Evolutionary conservation across 2,113 vertebrate species (phyloP).

Genomic region (Hystrix brachyura): DNA sequence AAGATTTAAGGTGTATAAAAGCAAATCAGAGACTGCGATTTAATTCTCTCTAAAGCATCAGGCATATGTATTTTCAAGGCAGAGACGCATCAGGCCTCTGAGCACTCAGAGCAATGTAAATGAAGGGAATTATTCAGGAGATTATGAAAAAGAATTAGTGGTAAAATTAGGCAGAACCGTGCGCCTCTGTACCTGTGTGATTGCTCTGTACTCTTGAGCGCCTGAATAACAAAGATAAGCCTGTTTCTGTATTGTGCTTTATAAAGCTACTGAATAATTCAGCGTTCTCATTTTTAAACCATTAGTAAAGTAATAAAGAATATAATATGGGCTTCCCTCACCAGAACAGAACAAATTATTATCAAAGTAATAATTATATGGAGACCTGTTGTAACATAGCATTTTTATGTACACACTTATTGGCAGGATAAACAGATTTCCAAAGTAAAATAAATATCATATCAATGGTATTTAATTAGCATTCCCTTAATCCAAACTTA

Average conservation of each 20-base stretch:
- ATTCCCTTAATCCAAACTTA: background rate
- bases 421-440: background rate
- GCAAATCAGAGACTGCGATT: background rate
- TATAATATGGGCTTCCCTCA: background rate
- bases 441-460: background rate
- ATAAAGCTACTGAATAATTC: conserved; percentile 18
- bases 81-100: conserved; percentile 9
- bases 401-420: background rate
- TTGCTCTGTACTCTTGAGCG: conserved; percentile 6
- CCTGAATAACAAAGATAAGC: conserved; percentile 74
- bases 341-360: conserved; percentile 43
- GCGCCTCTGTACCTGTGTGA: conserved; percentile 15
- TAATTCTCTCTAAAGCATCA: conserved; percentile 1
- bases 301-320: background rate
- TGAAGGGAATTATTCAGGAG: conserved; percentile 68
- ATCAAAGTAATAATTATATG: conserved; percentile 6
- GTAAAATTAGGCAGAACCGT: conserved; percentile 62
- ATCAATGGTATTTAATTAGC: background rate
- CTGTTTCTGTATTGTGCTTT: background rate
- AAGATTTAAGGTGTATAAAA: background rate
- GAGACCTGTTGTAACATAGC: background rate
- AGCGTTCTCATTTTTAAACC: background rate
- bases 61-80: background rate
- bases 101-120: conserved; percentile 57
- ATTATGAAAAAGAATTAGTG: conserved; percentile 72